These are phyloP conservation scores for Gila robusta DNA, from an alignment of 2,797 vertebrate genomes.

Conservation along the genomic window DNA sequence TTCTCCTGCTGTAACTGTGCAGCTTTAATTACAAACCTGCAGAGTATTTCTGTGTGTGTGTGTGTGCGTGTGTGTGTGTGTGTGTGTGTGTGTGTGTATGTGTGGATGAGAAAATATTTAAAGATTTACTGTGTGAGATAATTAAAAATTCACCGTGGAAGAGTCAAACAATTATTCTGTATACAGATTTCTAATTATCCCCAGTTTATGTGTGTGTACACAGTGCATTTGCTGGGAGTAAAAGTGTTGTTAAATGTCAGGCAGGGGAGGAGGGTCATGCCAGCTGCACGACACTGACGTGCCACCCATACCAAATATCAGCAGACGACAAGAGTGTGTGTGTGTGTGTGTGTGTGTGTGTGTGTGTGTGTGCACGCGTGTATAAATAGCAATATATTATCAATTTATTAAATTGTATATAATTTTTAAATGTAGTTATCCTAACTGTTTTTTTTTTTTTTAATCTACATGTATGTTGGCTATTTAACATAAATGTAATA, in stretches of 20 bases:
- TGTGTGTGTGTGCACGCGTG: background rate
- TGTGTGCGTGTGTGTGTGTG: background rate
- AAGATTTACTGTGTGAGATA: constrained; percentile 38
- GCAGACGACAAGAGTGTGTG: constrained; percentile 28
- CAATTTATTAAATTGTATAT: background rate
- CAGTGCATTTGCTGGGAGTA: constrained; percentile 62
- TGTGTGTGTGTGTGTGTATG: background rate
- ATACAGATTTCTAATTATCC: constrained; percentile 34
- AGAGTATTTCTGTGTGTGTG: background rate
- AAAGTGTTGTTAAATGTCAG: constrained; percentile 69
- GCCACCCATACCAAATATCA: constrained; percentile 59
- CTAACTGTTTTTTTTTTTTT: background rate
- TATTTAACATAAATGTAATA: background rate
- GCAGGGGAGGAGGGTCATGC: constrained; percentile 33
- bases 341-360: background rate
- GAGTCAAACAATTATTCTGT: constrained; percentile 14
- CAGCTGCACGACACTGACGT: constrained; percentile 56
- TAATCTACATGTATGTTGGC: background rate
- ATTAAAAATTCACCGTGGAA: constrained; percentile 31
- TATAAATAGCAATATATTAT: background rate
- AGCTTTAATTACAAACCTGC: constrained; percentile 46
- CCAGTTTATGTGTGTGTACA: constrained; percentile 15
- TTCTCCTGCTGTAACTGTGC: constrained; percentile 20
- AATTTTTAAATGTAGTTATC: too few species aligned
- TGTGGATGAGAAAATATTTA: background rate